phyloP scores from a whole-genome alignment of 2,113 vertebrate genomes.

The Falcunculus frontatus region DNA sequence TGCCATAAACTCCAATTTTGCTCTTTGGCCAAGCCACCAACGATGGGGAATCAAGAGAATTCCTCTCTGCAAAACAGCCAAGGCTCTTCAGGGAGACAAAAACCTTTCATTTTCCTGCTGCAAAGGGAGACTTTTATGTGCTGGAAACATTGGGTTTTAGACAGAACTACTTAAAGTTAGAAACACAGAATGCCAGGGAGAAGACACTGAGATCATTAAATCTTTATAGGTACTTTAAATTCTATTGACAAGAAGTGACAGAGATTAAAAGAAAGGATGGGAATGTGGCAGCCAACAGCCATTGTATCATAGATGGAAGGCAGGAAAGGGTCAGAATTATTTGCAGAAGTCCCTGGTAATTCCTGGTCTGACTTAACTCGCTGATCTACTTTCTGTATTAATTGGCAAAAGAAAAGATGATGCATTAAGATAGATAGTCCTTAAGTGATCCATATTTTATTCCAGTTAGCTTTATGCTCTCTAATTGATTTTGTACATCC shows the following conservation, averaged over 20 bases:
- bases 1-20: not conserved
- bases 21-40: not conserved
- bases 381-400: not conserved
- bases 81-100: not conserved
- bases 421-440: not conserved
- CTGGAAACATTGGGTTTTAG: not conserved
- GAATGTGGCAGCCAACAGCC: not conserved
- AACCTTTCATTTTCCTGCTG: not conserved
- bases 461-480: not conserved
- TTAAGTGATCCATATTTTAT: not conserved
- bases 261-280: not conserved
- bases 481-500: not conserved
- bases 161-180: not conserved
- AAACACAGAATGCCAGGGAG: not conserved
- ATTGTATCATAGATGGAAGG: not conserved
- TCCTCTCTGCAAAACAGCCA: not conserved
- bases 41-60: not conserved
- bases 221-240: constrained; percentile 1
- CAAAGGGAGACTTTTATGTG: not conserved
- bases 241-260: not conserved
- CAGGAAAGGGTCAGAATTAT: not conserved
- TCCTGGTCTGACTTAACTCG: not conserved
- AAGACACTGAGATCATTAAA: not conserved
- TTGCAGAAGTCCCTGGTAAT: not conserved
- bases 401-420: not conserved